Evolutionary conservation across 2,113 vertebrate species (phyloP), one percentile per base, ranked within the genome.

Genomic region (Clarias magur): DNA sequence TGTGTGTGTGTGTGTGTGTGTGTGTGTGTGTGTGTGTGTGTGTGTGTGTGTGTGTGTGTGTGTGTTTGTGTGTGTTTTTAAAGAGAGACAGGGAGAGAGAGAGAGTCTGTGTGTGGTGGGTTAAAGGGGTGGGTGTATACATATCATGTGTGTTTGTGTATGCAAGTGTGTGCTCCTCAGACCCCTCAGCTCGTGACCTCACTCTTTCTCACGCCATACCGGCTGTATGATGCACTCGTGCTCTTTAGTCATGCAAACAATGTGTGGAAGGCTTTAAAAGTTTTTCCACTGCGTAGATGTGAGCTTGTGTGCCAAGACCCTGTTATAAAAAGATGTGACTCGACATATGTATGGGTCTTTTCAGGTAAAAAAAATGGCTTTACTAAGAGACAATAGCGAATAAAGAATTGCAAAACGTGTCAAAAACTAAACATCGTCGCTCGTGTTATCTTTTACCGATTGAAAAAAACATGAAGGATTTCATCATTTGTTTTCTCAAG

Each of bases 151-250:
- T 8, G 10, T 63, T 81, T 85, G 76, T 84, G 67, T 85, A 75
- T 7, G 13, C 82, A 65, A 88, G 78, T 84, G 90, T 87, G 19
- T 60, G 81, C 59, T 76, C 80, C 87, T 80, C 86, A 88, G 86
- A 84, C 87, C 84, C 73, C 56, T 91, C 88, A 80, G 91, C 90
- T 88, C 83, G 84, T 92, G 91, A 94, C 82, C 90, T 85, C 82
- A 83, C 78, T 80, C 79, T 90, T 82, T 88, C 73, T 88, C 84
- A 92, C 79, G 87, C 79, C 27, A 48, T 82, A 70, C 80, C 0
- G 75, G 30, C 70, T 72, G 59, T n/a, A 83, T 81, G 68, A 92
- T 89, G 76, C 90, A 80, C 81, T 59, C 82, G 25, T 80, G 78
- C 79, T 70, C 78, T 70, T 85, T 84, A 86, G 73, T 90, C 85